Evolutionary conservation across 1,140 invertebrate genomes (phyloP).

Genomic region (Cydia splendana): DNA sequence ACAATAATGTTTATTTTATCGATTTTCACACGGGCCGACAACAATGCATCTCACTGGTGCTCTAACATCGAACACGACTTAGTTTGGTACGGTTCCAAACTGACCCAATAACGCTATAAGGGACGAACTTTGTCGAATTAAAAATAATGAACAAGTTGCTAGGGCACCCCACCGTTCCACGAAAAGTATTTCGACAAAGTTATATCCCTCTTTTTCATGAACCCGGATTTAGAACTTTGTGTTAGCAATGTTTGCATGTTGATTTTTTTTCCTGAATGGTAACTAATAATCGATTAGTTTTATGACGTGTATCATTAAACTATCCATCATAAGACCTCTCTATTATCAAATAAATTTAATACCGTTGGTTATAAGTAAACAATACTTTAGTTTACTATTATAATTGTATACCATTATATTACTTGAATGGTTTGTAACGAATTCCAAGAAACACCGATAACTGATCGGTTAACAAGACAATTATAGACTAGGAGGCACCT

Average conservation of each 20-base stretch:
- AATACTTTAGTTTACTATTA: constrained; percentile 17
- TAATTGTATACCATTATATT: not conserved
- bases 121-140: constrained; percentile 67
- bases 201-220: constrained; percentile 51
- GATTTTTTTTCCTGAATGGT: constrained; percentile 52
- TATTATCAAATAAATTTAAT: not conserved
- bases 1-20: constrained; percentile 76
- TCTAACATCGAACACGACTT: constrained; percentile 44
- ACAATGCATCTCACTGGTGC: constrained; percentile 59
- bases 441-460: constrained; percentile 35
- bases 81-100: constrained; percentile 63
- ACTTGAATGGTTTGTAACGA: constrained; percentile 30
- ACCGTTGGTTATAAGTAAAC: not conserved
- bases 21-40: constrained; percentile 73
- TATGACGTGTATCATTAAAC: constrained; percentile 65
- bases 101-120: constrained; percentile 55
- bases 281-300: constrained; percentile 66
- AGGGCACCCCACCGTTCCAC: constrained; percentile 59
- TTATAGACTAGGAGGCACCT: constrained; percentile 34
- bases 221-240: constrained; percentile 61
- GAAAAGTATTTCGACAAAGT: constrained; percentile 70
- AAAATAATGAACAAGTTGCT: constrained; percentile 66
- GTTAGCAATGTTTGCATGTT: constrained; percentile 42
- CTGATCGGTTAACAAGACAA: constrained; percentile 37
- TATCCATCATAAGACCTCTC: constrained; percentile 6